Evolutionary conservation across 2,113 vertebrate species (phyloP).

Genomic region (Agelaius phoeniceus): DNA sequence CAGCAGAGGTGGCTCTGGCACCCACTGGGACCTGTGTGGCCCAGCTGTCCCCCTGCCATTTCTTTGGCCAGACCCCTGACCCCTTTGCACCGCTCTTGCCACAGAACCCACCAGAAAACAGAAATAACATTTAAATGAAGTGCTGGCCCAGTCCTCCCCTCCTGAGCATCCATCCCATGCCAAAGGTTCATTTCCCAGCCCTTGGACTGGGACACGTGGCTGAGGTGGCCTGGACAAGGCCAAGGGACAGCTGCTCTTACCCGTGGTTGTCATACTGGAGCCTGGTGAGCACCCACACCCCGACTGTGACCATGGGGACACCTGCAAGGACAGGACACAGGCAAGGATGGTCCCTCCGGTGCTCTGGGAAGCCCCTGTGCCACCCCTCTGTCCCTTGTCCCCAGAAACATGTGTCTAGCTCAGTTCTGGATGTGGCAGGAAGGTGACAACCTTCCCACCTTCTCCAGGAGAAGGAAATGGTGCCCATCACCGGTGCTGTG

Average conservation of each 20-base stretch:
- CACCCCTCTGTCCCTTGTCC: background rate
- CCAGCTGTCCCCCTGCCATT: background rate
- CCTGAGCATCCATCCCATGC: background rate
- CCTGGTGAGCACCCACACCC: slow-evolving; percentile 66
- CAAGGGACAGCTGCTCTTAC: slow-evolving; percentile 4
- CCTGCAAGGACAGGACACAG: slow-evolving; percentile 55
- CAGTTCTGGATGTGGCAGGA: background rate
- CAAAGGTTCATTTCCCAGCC: background rate
- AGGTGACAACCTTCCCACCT: background rate
- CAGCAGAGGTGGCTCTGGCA: background rate
- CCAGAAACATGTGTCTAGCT: fast-evolving
- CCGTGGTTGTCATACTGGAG: slow-evolving; percentile 64
- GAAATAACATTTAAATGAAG: background rate
- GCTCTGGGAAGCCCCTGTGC: background rate
- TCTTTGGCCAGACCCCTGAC: too few species aligned
- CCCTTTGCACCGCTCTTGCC: background rate
- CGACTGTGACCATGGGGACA: slow-evolving; percentile 49
- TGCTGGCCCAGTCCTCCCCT: background rate
- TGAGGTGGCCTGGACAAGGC: background rate
- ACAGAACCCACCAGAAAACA: background rate
- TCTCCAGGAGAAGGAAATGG: background rate
- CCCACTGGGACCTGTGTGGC: background rate
- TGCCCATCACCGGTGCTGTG: background rate
- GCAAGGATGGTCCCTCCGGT: background rate
- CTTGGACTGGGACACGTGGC: fast-evolving